These are phyloP conservation scores for Corythoichthys haematopterus DNA, from an alignment of 2,113 vertebrate genomes.

Conservation along the genomic window DNA sequence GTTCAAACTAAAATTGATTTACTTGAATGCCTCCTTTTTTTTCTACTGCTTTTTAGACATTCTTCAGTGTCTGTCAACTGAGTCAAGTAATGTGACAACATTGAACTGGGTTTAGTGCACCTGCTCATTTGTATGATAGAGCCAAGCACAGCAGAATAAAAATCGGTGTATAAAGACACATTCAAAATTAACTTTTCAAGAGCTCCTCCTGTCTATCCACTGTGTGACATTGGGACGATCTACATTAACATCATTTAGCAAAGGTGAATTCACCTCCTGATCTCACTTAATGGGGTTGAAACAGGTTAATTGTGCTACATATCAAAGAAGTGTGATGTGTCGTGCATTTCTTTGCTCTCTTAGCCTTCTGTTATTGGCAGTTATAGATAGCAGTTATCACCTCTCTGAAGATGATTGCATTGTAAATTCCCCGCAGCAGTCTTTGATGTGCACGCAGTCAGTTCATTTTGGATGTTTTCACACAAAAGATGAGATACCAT, in stretches of 20 bases:
- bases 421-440: not conserved
- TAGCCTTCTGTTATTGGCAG: conserved; percentile 8
- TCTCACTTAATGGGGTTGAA: conserved; percentile 13
- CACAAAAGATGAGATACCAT: conserved; percentile 13
- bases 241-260: not conserved
- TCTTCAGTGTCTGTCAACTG: not conserved
- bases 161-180: not conserved
- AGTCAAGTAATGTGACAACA: not conserved
- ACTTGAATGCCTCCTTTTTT: not conserved
- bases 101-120: not conserved
- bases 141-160: not conserved
- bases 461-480: conserved; percentile 16
- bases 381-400: conserved; percentile 12
- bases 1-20: not conserved
- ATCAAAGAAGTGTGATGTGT: conserved; percentile 8
- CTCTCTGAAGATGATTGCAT: conserved; percentile 11
- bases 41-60: too few species aligned
- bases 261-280: conserved; percentile 10
- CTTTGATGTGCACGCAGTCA: not conserved
- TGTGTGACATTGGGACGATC: conserved; percentile 2
- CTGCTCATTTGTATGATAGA: conserved; percentile 13
- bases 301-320: conserved; percentile 9
- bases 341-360: not conserved
- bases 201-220: not conserved
- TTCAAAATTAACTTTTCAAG: conserved; percentile 2